A percentile compares a stretch with the other conserved stretches of the same genome.
Evolutionary conservation across 2,888 invertebrate species (phyloP).

Genomic region (Allophyes oxyacanthae): DNA sequence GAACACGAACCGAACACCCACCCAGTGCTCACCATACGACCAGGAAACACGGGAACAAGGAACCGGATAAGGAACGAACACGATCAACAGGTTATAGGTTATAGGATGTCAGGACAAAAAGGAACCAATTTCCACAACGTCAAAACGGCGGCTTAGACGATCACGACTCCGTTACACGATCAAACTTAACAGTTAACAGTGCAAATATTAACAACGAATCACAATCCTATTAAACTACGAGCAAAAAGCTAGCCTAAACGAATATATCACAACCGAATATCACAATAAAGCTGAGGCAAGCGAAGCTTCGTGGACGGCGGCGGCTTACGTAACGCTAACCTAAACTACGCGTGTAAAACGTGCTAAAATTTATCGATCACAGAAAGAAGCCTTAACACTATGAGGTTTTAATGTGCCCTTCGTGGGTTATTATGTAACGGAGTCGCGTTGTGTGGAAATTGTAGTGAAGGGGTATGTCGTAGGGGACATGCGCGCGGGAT

Average conservation of each 20-base stretch:
- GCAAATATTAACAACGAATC: conserved; percentile 39
- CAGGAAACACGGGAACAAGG: conserved; percentile 59
- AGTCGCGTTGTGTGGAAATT: conserved; percentile 78
- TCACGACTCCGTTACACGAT: conserved; percentile 68
- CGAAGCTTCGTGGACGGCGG: conserved; percentile 89
- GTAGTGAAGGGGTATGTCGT: conserved; percentile 71
- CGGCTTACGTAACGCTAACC: conserved; percentile 86
- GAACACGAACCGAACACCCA: conserved; percentile 57
- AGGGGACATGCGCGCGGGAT: conserved; percentile 82
- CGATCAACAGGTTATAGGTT: conserved; percentile 72
- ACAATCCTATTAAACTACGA: conserved; percentile 64
- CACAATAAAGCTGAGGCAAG: conserved; percentile 87
- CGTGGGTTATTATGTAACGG: conserved; percentile 83
- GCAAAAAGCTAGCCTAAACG: conserved; percentile 86
- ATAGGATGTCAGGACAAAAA: conserved; percentile 47
- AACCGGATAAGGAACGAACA: conserved; percentile 34
- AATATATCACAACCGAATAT: conserved; percentile 88
- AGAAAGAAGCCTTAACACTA: conserved; percentile 88
- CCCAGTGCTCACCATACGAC: conserved; percentile 70
- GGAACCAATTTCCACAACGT: conserved; percentile 62
- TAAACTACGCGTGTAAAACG: conserved; percentile 83
- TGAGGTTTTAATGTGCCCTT: conserved; percentile 74
- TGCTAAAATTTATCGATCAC: conserved; percentile 87
- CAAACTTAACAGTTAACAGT: conserved; percentile 41
- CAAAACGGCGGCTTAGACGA: conserved; percentile 68